Base-by-base conservation (phyloP, 2,797 vertebrate species). In the Glossophaga mutica region DNA sequence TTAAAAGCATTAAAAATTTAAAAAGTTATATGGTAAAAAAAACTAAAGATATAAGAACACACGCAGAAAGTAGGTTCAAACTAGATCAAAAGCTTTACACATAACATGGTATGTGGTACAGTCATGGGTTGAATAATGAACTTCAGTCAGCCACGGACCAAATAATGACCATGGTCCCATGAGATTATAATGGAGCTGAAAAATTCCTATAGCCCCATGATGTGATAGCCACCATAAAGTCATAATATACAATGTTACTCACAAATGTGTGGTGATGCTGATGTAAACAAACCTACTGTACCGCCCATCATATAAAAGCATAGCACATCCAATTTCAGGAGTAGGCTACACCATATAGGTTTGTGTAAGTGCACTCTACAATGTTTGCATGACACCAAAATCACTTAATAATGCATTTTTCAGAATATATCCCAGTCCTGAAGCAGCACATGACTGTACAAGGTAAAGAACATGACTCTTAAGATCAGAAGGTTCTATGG, bases 31-130 rank as follows among this genome's bases (percentile, higher is more conserved):
- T 65, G 32, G 32, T 65, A 65, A 65, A n/a, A 65, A 65, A 32
- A 65, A 65, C 32, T 65, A n/a, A 65, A 65, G 62, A n/a, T 29
- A 32, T 32, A 65, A 65, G 62, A n/a, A 65, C 15, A 65, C 62
- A 65, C 32, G n/a, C 67, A 79, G 55, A 92, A 96, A 94, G 26
- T 48, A 55, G 50, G 22, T 34, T 16, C 71, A 29, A 42, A 79
- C 24, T 83, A 94, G 8, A 79, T 32, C 52, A 90, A 88, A 87
- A 79, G 76, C 18, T 85, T 93, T 94, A 62, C 39, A 91, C 24
- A 62, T n/a, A 9, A 87, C 29, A 7, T 59, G 22, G 73, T 24
- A 71, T 32, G 22, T 12, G 8, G 42, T 21, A 67, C 55, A 24
- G 42, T 48, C 42, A 84, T 68, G 44, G 59, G 62, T n/a, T 1